Evolutionary conservation across 2,888 invertebrate genomes (phyloP).

Genomic region (Acanthoscelides obtectus): DNA sequence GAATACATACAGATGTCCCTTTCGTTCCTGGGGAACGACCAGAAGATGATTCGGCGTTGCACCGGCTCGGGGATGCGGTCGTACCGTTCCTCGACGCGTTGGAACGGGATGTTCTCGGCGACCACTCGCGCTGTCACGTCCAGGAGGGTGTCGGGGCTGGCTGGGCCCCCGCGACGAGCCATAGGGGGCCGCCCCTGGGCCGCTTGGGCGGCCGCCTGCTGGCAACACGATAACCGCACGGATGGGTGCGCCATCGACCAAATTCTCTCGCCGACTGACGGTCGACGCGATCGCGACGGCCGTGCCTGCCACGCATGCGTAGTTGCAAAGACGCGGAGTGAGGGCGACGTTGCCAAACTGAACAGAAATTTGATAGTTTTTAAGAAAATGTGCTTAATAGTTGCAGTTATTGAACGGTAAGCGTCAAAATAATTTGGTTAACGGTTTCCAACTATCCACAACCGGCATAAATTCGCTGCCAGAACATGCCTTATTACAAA

Average conservation of each 20-base stretch:
- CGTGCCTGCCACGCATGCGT: not conserved
- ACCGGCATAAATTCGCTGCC: too few species aligned
- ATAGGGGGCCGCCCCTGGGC: conserved; percentile 24
- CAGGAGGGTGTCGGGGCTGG: conserved; percentile 67
- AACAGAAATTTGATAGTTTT: not conserved
- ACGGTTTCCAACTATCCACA: too few species aligned
- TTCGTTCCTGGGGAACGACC: conserved; percentile 85
- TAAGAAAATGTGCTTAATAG: not conserved
- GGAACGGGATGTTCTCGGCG: conserved; percentile 80
- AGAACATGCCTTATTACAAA: too few species aligned
- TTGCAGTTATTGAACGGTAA: too few species aligned
- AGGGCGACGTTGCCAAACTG: conserved; percentile 4
- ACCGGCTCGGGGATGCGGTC: conserved; percentile 86
- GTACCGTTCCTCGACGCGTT: conserved; percentile 80
- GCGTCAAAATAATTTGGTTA: too few species aligned
- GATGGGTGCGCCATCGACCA: conserved; percentile 41
- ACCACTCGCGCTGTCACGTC: conserved; percentile 81
- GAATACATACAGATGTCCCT: conserved; percentile 88
- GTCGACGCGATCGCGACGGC: not conserved
- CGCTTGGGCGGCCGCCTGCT: conserved; percentile 43
- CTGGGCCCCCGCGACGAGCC: conserved; percentile 41
- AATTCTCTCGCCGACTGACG: conserved; percentile 45
- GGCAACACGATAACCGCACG: conserved; percentile 50
- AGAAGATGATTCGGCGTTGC: conserved; percentile 80
- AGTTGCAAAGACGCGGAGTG: conserved; percentile 7